These are phyloP conservation scores for Pissodes strobi DNA, from an alignment of 1,140 invertebrate species.

Conservation along the genomic window DNA sequence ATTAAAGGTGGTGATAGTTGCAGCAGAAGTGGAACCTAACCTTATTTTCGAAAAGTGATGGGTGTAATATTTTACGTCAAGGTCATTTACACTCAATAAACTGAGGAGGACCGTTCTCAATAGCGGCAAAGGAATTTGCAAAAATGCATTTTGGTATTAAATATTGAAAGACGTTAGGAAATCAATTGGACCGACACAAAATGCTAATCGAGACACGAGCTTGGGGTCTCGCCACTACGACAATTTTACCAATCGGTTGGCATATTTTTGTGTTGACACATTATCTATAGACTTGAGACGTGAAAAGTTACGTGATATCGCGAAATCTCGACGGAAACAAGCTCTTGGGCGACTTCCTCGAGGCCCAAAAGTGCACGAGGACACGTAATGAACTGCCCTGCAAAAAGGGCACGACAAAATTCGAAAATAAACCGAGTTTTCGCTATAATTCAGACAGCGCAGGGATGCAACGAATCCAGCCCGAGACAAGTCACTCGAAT, in stretches of 20 bases:
- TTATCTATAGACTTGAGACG: conserved; percentile 1
- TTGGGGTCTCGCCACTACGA: not conserved
- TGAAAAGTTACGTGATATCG: conserved; percentile 23
- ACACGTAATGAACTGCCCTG: conserved; percentile 1
- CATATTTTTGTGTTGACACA: conserved; percentile 30
- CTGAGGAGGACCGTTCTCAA: conserved; percentile 18
- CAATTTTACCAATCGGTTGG: conserved; percentile 22
- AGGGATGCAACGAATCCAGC: conserved; percentile 8
- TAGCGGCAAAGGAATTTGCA: conserved; percentile 3
- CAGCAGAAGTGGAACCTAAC: conserved; percentile 49
- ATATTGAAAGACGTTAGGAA: not conserved
- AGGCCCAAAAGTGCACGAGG: not conserved
- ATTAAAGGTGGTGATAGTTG: conserved; percentile 51
- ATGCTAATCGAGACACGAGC: conserved; percentile 1
- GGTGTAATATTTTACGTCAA: conserved; percentile 53
- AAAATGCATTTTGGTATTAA: conserved; percentile 16
- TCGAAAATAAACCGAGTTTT: conserved; percentile 15
- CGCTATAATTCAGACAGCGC: conserved; percentile 15
- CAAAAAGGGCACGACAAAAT: conserved; percentile 10
- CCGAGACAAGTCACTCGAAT: conserved; percentile 26
- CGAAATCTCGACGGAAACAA: not conserved
- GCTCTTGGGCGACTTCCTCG: not conserved
- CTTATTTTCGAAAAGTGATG: conserved; percentile 53
- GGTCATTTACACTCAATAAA: conserved; percentile 47
- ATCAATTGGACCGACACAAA: not conserved